phyloP scores from a whole-genome alignment of 2,113 vertebrate species.

The Cyprinodon variegatus region DNA sequence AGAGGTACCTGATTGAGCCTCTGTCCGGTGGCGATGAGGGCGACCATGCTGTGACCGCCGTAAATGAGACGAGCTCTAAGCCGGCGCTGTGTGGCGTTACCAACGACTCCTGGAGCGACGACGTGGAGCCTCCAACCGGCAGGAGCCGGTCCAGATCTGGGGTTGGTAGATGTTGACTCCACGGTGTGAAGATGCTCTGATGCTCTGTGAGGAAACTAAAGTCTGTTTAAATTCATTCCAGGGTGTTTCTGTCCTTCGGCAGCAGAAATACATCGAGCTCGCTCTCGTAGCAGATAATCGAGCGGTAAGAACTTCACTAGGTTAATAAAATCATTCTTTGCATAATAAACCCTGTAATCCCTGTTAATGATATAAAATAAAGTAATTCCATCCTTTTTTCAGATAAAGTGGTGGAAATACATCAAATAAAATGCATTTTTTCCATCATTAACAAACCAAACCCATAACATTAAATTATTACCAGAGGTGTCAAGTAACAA shows the following conservation, averaged over 20 bases:
- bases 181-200: background rate
- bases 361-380: too few species aligned
- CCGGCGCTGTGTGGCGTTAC: slow-evolving; percentile 79
- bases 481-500: too few species aligned
- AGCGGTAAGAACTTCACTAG: slow-evolving; percentile 49
- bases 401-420: background rate
- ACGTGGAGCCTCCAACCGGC: slow-evolving; percentile 66
- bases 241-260: slow-evolving; percentile 63
- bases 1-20: slow-evolving; percentile 80
- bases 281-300: slow-evolving; percentile 77
- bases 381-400: background rate
- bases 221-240: slow-evolving; percentile 28
- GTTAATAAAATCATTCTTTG: too few species aligned
- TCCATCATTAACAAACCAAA: background rate
- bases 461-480: background rate
- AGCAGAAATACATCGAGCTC: slow-evolving; percentile 78
- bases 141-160: slow-evolving; percentile 68
- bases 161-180: slow-evolving; percentile 39
- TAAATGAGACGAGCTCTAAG: slow-evolving; percentile 23
- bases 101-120: slow-evolving; percentile 75
- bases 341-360: too few species aligned
- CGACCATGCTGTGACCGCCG: slow-evolving; percentile 69
- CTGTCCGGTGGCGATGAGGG: slow-evolving; percentile 62
- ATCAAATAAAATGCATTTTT: background rate
- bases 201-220: background rate